phyloP scores from a whole-genome alignment of 2,888 invertebrate species.

The Boloria selene region DNA sequence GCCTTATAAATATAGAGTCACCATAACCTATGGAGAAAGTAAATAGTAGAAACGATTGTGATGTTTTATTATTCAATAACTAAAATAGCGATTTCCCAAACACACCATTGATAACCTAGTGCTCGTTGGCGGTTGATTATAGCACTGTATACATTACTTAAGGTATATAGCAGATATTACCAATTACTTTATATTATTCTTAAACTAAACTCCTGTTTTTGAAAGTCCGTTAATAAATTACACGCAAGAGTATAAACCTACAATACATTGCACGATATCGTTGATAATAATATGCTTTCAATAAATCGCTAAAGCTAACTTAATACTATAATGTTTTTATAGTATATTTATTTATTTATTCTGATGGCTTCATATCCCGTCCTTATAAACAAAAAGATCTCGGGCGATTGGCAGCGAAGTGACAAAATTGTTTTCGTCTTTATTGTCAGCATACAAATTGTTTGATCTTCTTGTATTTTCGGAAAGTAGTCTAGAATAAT shows the following conservation, averaged over 20 bases:
- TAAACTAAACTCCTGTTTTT: too few species aligned
- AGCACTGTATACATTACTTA: too few species aligned
- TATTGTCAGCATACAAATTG: slow-evolving; percentile 27
- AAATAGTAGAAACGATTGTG: background rate
- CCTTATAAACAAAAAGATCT: slow-evolving; percentile 18
- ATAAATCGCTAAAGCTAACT: background rate
- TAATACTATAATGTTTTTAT: slow-evolving; percentile 15
- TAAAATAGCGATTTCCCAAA: too few species aligned
- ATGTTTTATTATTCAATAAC: too few species aligned
- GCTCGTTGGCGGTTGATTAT: too few species aligned
- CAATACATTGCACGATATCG: too few species aligned
- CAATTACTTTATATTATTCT: too few species aligned
- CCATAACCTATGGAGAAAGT: background rate
- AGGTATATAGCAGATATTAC: too few species aligned
- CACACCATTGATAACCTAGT: too few species aligned
- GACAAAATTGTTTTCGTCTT: slow-evolving; percentile 23
- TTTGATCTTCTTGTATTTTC: slow-evolving; percentile 12
- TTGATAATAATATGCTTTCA: too few species aligned
- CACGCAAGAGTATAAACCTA: too few species aligned
- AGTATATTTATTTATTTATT: slow-evolving; percentile 27
- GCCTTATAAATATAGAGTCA: slow-evolving; percentile 4
- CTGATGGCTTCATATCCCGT: slow-evolving; percentile 23
- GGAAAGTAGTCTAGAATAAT: slow-evolving; percentile 4
- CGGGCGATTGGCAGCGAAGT: slow-evolving; percentile 8
- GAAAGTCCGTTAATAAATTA: too few species aligned